Evolutionary conservation across 92 coral and sea anemone genomes (phyloP).

Genomic region (Desmophyllum pertusum): DNA sequence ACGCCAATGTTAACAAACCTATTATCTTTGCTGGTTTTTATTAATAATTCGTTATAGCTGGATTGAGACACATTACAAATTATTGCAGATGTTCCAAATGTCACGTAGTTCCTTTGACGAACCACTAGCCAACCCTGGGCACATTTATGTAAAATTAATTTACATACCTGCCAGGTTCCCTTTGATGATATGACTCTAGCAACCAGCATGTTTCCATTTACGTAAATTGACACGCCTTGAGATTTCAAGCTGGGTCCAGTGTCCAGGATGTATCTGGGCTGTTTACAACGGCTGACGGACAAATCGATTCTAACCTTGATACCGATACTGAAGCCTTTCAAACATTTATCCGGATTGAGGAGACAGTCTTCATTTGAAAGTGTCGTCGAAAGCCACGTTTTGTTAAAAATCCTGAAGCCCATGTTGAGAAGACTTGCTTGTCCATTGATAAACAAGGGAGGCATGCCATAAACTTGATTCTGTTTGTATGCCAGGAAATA

Average conservation of each 20-base stretch:
- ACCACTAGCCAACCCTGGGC: too few species aligned
- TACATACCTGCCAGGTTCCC: slow-evolving; percentile 74
- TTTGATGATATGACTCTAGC: slow-evolving; percentile 70
- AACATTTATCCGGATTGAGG: slow-evolving; percentile 73
- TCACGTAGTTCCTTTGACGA: not conserved
- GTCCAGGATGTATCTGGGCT: slow-evolving; percentile 80
- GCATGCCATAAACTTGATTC: slow-evolving; percentile 76
- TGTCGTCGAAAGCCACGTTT: slow-evolving; percentile 72
- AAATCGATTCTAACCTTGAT: slow-evolving; percentile 82
- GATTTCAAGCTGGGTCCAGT: slow-evolving; percentile 83
- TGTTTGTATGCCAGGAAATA: slow-evolving; percentile 75
- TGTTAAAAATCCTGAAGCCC: slow-evolving; percentile 70
- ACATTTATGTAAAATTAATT: not conserved
- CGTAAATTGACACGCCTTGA: slow-evolving; percentile 83
- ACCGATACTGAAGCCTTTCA: slow-evolving; percentile 80
- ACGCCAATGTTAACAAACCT: too few species aligned
- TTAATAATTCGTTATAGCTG: too few species aligned
- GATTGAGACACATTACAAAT: not conserved
- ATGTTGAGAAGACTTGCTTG: slow-evolving; percentile 69
- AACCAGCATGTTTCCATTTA: slow-evolving; percentile 58
- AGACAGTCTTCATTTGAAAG: slow-evolving; percentile 70
- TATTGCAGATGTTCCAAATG: not conserved
- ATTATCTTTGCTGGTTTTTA: too few species aligned
- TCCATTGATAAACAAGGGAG: slow-evolving; percentile 75
- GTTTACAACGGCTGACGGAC: slow-evolving; percentile 52